A percentile compares a stretch with the other conserved stretches of the same genome.
Evolutionary conservation across 2,113 vertebrate species (phyloP).

Genomic region (Oncorhynchus kisutch): DNA sequence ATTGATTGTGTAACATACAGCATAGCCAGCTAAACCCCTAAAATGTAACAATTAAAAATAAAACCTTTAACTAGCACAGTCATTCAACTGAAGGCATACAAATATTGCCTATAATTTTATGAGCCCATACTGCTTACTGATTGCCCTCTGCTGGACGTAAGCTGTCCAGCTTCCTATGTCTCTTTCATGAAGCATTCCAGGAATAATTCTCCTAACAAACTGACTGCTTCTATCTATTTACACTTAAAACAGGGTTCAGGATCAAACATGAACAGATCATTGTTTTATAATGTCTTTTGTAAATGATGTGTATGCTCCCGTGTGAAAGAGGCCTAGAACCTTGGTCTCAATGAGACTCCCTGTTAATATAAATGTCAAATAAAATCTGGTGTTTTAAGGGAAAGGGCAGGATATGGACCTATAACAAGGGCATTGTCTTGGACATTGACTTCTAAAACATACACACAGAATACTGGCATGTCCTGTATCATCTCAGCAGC

Average conservation of each 20-base stretch:
- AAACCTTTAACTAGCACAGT: not conserved
- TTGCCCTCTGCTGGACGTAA: conserved; percentile 2
- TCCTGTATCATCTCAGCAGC: not conserved
- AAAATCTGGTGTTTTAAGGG: no score
- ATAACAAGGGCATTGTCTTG: not conserved
- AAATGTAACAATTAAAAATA: not conserved
- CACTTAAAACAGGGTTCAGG: not conserved
- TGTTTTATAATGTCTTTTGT: no score
- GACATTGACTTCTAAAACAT: not conserved
- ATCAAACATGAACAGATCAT: no score
- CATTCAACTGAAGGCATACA: not conserved
- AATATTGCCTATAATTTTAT: not conserved
- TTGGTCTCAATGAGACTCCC: no score
- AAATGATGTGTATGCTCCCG: no score
- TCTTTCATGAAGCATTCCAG: no score
- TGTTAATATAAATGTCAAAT: no score
- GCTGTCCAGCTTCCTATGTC: no score
- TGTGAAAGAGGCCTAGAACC: no score
- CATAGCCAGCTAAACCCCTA: no score
- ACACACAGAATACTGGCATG: not conserved
- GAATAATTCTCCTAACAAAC: not conserved
- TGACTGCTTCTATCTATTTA: not conserved
- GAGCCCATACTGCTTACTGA: not conserved
- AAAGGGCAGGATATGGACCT: no score
- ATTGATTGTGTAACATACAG: not conserved